A percentile compares a stretch with the other conserved stretches of the same genome.
phyloP scores from a whole-genome alignment of 2,888 invertebrate species.

The Chromoteleia sp. region DNA sequence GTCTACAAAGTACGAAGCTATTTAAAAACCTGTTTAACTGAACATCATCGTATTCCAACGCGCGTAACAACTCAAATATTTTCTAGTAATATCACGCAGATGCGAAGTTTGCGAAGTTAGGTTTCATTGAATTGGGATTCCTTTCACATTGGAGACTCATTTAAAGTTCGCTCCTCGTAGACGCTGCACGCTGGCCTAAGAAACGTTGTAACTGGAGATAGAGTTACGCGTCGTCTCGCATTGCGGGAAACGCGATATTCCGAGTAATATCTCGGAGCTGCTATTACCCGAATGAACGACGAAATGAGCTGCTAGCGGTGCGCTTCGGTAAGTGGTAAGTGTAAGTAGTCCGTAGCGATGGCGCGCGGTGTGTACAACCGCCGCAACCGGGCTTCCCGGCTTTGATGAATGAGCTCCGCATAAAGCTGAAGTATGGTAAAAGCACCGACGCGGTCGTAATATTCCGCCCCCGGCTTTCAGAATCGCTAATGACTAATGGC shows the following conservation, averaged over 20 bases:
- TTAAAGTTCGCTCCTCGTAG: constrained; percentile 52
- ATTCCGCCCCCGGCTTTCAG: constrained; percentile 80
- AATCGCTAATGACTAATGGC: constrained; percentile 84
- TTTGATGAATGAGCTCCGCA: constrained; percentile 83
- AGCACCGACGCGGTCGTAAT: constrained; percentile 80
- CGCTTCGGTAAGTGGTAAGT: constrained; percentile 67
- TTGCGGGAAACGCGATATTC: constrained; percentile 66
- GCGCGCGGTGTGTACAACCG: constrained; percentile 61
- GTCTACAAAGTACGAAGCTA: neutral
- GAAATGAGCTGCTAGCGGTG: constrained; percentile 68
- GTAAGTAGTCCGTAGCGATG: constrained; percentile 66
- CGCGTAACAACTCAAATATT: neutral
- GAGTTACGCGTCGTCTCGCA: constrained; percentile 67
- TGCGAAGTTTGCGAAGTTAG: constrained; percentile 47
- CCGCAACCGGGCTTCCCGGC: constrained; percentile 73
- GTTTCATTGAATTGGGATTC: constrained; percentile 60
- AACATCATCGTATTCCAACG: neutral
- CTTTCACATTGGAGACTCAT: constrained; percentile 63
- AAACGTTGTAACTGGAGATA: constrained; percentile 62
- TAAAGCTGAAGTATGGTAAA: constrained; percentile 83
- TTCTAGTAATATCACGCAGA: constrained; percentile 22
- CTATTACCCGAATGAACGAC: constrained; percentile 73
- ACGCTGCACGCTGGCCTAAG: constrained; percentile 54
- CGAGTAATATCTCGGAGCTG: constrained; percentile 73
- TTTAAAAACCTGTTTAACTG: neutral